These are phyloP conservation scores for Neoitamus cyanurus DNA, from an alignment of 2,888 invertebrate species.

Conservation along the genomic window DNA sequence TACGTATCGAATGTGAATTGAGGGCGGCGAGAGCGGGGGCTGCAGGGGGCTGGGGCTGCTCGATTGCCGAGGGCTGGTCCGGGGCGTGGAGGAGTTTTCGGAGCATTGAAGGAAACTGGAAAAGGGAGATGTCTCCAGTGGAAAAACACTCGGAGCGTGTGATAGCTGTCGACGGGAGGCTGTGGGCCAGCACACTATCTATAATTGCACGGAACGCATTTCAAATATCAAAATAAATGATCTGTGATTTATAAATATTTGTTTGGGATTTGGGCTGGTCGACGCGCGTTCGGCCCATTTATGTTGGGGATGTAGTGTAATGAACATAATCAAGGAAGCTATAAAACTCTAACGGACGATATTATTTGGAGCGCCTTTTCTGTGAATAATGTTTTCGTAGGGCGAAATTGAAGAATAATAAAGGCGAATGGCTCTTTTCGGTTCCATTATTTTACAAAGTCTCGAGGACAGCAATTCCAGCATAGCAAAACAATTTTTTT, in stretches of 20 bases:
- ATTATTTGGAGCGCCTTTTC: slow-evolving; percentile 32
- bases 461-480: background rate
- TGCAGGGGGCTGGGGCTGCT: background rate
- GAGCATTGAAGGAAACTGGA: slow-evolving; percentile 19
- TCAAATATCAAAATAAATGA: slow-evolving; percentile 55
- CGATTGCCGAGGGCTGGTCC: background rate
- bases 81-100: background rate
- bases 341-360: slow-evolving; percentile 45
- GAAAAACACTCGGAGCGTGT: background rate
- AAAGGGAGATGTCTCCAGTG: background rate
- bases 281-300: slow-evolving; percentile 27
- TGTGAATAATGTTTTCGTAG: slow-evolving; percentile 26
- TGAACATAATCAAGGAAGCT: slow-evolving; percentile 51
- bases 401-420: slow-evolving; percentile 25
- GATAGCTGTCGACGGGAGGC: slow-evolving; percentile 44
- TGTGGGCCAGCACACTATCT: slow-evolving; percentile 27
- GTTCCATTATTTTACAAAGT: slow-evolving; percentile 27
- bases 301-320: slow-evolving; percentile 46
- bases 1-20: slow-evolving; percentile 33
- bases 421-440: slow-evolving; percentile 24
- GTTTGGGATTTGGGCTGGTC: slow-evolving; percentile 48
- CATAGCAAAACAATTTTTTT: background rate
- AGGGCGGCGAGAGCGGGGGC: background rate
- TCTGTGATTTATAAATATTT: slow-evolving; percentile 55
- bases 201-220: slow-evolving; percentile 54